phyloP scores from a whole-genome alignment of 2,797 vertebrate species.

The Pogoniulus pusillus region DNA sequence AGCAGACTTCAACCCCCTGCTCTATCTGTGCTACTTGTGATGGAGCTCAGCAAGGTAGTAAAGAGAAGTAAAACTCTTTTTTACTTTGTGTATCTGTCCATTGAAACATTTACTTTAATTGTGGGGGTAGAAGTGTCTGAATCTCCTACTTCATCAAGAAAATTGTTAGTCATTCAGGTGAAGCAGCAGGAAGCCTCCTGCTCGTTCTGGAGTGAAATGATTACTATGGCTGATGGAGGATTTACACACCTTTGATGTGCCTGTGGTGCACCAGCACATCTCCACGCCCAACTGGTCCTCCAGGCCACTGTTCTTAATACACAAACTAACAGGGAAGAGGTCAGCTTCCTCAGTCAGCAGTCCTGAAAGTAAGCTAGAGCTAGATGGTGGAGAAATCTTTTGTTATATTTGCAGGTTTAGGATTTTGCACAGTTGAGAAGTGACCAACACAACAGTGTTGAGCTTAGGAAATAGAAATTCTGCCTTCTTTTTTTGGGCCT shows the following conservation, averaged over 20 bases:
- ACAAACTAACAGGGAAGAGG: not conserved
- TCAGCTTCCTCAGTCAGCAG: not conserved
- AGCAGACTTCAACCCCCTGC: not conserved
- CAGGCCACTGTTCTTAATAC: not conserved
- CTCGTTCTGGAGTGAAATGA: not conserved
- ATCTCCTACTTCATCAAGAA: not conserved
- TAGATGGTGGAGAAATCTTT: not conserved
- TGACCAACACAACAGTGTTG: not conserved
- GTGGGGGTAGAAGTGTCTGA: not conserved
- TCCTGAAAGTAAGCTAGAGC: not conserved
- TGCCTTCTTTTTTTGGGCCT: not conserved
- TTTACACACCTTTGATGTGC: fast-evolving
- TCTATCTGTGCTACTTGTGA: not conserved
- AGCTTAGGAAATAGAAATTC: not conserved
- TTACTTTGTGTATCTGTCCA: fast-evolving
- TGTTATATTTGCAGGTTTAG: not conserved
- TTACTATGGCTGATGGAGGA: not conserved
- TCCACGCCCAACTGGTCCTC: not conserved
- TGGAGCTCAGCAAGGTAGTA: not conserved
- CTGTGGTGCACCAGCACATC: not conserved
- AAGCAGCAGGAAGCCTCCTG: not conserved
- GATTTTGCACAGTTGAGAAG: not conserved
- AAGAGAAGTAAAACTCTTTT: not conserved
- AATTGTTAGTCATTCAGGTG: not conserved
- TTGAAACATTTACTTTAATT: not conserved